Evolutionary conservation across 2,888 invertebrate species (phyloP).

Genomic region (Eucriotettix oculatus): DNA sequence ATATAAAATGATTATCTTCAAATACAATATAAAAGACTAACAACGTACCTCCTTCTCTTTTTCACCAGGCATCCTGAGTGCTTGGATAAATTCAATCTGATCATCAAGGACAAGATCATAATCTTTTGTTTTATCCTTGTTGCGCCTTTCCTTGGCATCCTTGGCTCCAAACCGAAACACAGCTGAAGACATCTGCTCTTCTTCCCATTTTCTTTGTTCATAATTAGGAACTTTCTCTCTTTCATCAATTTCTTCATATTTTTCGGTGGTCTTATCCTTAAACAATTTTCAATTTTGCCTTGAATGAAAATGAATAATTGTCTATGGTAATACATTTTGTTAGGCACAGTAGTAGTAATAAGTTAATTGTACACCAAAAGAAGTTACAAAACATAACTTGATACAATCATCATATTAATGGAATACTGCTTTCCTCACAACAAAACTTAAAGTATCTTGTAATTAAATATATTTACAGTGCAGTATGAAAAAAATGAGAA

Average conservation of each 20-base stretch:
- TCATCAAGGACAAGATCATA: constrained; percentile 91
- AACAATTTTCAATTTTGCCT: background rate
- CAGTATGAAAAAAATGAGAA: too few relatives aligned
- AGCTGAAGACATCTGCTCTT: constrained; percentile 87
- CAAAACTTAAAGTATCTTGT: too few relatives aligned
- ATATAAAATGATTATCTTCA: too few relatives aligned
- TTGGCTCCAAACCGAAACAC: constrained; percentile 86
- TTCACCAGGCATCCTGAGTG: constrained; percentile 59
- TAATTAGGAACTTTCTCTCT: constrained; percentile 46
- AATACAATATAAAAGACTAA: too few relatives aligned
- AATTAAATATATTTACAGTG: too few relatives aligned
- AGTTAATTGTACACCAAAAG: too few relatives aligned
- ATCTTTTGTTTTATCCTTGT: constrained; percentile 30
- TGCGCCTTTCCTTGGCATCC: constrained; percentile 39
- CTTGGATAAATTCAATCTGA: constrained; percentile 95
- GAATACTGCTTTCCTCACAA: too few relatives aligned
- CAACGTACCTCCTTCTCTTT: constrained; percentile 19
- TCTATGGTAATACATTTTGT: background rate
- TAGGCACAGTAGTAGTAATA: too few relatives aligned
- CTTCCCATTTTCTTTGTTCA: constrained; percentile 83
- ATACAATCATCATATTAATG: too few relatives aligned
- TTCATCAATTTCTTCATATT: constrained; percentile 73
- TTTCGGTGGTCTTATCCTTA: constrained; percentile 28
- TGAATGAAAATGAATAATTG: background rate
- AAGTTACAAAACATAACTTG: too few relatives aligned